Evolutionary conservation across 1,140 invertebrate genomes (phyloP), one percentile per base, ranked within the genome.

Genomic region (Panonychus citri): DNA sequence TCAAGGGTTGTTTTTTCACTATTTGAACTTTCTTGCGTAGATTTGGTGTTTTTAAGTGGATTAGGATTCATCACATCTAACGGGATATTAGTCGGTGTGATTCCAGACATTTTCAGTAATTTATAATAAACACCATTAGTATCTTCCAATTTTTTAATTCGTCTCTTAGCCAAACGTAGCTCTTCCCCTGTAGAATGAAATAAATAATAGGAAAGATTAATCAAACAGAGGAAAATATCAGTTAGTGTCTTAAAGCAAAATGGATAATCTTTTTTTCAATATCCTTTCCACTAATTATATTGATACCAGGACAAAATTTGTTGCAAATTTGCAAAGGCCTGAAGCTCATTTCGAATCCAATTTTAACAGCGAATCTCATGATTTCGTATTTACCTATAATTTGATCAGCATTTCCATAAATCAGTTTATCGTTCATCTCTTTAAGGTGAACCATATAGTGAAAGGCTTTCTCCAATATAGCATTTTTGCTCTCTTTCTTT

Each of bases 401-500:
- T 52, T 64, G 60, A 19, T 60, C 60, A 42, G 59, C 56, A 27
- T 64, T 63, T 40, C 65, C 64, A 46, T 55, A 58, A 7, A 66
- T 30, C 26, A 67, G 57, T 59, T 64, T 62, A 53, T 66, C 63
- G 53, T 62, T 62, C 39, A 61, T 65, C 17, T 65, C 65, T 57
- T 64, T 64, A 17, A 70, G 51, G 25, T 67, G 61, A n/a, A 62
- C 59, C 19, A 70, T 67, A 52, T 68, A 69, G 34, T 63, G 57
- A 24, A 64, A 64, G 19, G 68, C 65, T 58, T 63, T 65, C 53
- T 69, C 68, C 54, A 70, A 64, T 43, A 67, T 68, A 40, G 63
- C 64, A 40, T 66, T 58, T 51, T 67, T 69, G 48, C 66, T 68
- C 66, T 70, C 56, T 53, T 57, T 59, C 19, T 61, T 59, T 10